Conservation (phyloP, 2,888 invertebrate species). For the Strigamia crassipes region DNA sequence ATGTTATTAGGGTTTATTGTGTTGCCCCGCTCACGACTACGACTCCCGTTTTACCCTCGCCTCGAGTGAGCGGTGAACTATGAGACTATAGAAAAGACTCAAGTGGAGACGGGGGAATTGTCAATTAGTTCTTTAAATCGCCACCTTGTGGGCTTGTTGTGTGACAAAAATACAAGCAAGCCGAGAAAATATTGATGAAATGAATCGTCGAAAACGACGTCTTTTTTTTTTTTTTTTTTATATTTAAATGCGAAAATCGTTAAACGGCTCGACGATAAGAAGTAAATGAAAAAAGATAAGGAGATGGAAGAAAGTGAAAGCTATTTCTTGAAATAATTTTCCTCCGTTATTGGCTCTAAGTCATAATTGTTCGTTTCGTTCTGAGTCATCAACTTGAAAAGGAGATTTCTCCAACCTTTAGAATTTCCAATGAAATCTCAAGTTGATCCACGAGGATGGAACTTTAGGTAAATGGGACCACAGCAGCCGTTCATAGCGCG, state of each 20-base stretch:
- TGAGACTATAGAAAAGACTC: conserved; percentile 40
- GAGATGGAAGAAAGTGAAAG: neutral
- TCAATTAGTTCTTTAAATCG: conserved; percentile 40
- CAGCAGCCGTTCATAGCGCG: conserved; percentile 36
- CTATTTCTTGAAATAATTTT: conserved; percentile 1
- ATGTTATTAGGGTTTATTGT: conserved; percentile 40
- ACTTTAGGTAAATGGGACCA: conserved; percentile 42
- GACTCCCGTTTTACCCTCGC: conserved; percentile 37
- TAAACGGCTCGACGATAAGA: conserved; percentile 19
- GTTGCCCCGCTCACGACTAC: conserved; percentile 33
- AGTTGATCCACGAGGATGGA: conserved; percentile 31
- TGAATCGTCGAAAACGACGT: neutral
- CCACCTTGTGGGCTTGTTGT: conserved; percentile 42
- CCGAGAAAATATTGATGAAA: neutral
- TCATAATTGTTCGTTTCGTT: conserved; percentile 35
- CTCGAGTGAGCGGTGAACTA: conserved; percentile 23
- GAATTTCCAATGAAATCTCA: conserved; percentile 42
- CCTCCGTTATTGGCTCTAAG: conserved; percentile 12
- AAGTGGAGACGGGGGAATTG: conserved; percentile 36
- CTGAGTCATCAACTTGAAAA: conserved; percentile 42
- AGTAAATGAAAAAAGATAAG: conserved; percentile 12
- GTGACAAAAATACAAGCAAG: conserved; percentile 32
- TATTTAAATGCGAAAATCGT: conserved; percentile 25
- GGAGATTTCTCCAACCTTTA: conserved; percentile 29
- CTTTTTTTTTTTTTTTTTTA: neutral